These are phyloP conservation scores for Brachionus plicatilis DNA, from an alignment of 1,140 invertebrate genomes.

Conservation along the genomic window DNA sequence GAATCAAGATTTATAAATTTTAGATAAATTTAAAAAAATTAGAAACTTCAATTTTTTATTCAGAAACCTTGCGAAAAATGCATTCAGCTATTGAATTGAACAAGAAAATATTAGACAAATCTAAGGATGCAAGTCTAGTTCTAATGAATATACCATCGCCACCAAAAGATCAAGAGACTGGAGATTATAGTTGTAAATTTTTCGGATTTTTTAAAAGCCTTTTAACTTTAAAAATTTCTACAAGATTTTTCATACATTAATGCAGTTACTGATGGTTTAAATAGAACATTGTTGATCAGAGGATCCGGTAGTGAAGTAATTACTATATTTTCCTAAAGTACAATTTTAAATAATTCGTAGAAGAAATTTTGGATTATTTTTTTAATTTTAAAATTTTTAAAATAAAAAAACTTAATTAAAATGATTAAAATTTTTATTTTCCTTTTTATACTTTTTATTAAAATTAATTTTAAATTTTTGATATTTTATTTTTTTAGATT, in stretches of 20 bases:
- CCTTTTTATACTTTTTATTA: too few relatives aligned
- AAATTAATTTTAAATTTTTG: too few relatives aligned
- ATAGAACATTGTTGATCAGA: slow-evolving; percentile 90
- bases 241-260: slow-evolving; percentile 99
- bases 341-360: not conserved
- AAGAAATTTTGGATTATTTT: not conserved
- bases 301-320: slow-evolving; percentile 96
- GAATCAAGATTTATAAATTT: not conserved
- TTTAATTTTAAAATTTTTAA: not conserved
- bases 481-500: too few relatives aligned
- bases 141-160: slow-evolving; percentile 96
- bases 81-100: slow-evolving; percentile 97
- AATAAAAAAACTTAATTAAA: not conserved
- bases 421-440: too few relatives aligned
- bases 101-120: slow-evolving; percentile 92
- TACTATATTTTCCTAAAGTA: slow-evolving; percentile 81
- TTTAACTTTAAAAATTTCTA: slow-evolving; percentile 43
- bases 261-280: slow-evolving; percentile 91
- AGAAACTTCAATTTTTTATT: slow-evolving; percentile 55
- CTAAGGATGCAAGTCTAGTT: slow-evolving; percentile 89
- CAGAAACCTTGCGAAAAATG: slow-evolving; percentile 92
- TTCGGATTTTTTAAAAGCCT: not conserved
- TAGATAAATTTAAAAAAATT: not conserved
- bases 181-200: slow-evolving; percentile 80
- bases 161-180: slow-evolving; percentile 72